Conservation (phyloP, 2,888 invertebrate species). For the Girardia tigrina region DNA sequence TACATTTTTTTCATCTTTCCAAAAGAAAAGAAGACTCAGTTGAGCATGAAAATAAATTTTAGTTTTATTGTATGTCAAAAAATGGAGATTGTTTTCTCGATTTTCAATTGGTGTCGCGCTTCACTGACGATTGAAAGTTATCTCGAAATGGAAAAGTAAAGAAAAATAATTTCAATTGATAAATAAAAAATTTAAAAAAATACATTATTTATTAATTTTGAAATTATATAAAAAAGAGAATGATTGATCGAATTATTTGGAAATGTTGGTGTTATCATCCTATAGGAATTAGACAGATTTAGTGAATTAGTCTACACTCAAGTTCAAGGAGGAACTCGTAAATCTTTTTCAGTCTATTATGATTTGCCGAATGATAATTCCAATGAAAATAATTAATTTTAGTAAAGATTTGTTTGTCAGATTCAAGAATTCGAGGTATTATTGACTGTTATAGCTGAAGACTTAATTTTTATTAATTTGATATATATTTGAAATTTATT, state of each 20-base stretch:
- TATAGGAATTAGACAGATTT: slow-evolving; percentile 8
- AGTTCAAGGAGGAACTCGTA: neutral
- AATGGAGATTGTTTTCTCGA: neutral
- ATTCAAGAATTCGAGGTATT: no score
- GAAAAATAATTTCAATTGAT: neutral
- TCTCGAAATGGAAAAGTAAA: neutral
- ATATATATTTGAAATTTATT: no score
- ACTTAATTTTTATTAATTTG: no score
- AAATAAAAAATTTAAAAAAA: neutral
- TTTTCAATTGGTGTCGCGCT: neutral
- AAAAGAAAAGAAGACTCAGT: no score
- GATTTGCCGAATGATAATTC: neutral
- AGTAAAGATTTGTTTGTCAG: no score
- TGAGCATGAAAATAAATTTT: no score
- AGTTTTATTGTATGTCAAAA: neutral
- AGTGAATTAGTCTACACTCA: neutral
- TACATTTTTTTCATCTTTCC: no score
- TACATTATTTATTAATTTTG: neutral
- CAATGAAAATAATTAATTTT: neutral
- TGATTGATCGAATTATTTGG: slow-evolving; percentile 4
- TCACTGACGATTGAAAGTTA: slow-evolving; percentile 1
- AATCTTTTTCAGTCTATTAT: neutral
- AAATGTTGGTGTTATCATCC: slow-evolving; percentile 14
- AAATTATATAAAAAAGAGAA: neutral
- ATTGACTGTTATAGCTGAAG: no score